Base-by-base conservation (phyloP, 2,797 vertebrate species). In the Aselliscus stoliczkanus region DNA sequence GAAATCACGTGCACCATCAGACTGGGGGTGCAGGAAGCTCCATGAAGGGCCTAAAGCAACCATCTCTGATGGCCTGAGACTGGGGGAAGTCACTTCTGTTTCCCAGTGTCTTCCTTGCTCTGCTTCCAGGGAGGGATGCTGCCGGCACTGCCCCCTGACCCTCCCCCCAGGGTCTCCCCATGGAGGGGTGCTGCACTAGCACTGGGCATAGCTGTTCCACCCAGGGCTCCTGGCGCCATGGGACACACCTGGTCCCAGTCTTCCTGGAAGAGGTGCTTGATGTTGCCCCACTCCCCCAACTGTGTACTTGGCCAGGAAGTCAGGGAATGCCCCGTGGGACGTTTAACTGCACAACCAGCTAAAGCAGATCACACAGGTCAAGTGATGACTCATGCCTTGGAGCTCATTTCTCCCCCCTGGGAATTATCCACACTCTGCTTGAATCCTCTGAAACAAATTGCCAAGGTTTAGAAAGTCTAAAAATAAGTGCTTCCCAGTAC, bases 231-330 rank as follows among this genome's bases (percentile, higher is more conserved):
- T 4, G 0, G 39, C 2, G 0, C n/a, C 64, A 37, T 5, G 72
- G 84, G 65, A 81, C 67, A 64, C 69, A 77, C 81, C 90, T 96
- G 94, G 47, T 34, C 37, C 7, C 1, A 15, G 50, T 79, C 86
- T 89, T 97, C 82, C 79, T 82, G 75, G 76, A 96, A 79, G 76
- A 65, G 60, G 44, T 56, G 27, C 50, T 47, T 60, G 29, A 62
- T 65, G 29, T 86, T 56, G 70, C 85, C 70, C 42, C 47, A 37
- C 25, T 65, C 37, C 37, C 29, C 7, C 11, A 42, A 13, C 39
- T 14, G 65, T 42, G 87, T 50, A 50, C 47, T 77, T 80, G 62
- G 75, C 65, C 89, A 91, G 97, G 93, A 96, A 96, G 42, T 27
- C 79, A 72, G 75, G 62, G 76, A 90, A 64, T 52, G 39, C 77